Base-by-base conservation (phyloP, 1,140 invertebrate species). In the Thaumetopoea pityocampa region DNA sequence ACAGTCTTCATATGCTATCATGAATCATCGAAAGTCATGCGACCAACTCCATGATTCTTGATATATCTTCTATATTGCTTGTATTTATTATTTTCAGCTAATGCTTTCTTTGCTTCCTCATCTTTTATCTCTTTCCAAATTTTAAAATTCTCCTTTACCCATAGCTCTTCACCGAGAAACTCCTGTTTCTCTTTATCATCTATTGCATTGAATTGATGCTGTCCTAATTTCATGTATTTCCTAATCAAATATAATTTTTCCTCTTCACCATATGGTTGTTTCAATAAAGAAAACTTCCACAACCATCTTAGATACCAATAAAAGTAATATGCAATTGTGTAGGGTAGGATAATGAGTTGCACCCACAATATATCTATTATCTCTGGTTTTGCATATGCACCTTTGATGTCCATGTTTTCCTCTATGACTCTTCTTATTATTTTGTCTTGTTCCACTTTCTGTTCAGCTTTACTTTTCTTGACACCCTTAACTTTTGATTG, bases 401-500 rank as follows among this genome's bases (percentile, higher is more conserved):
- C 95, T 67, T 93, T 91, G 17, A 96, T 95, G 70, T 96, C 94
- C 90, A 97, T 94, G 65, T 96, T 96, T 53, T 95, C 91, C 83
- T 94, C 93, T 41, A 97, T 91, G 5, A 97, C 91, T 76, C 90
- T 88, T 56, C 91, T 88, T 35, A 97, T 92, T 14, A 95, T 86
- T 20, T 74, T 80, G 47, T 92, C 89, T 26, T 87, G 86, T 80
- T 96, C 94, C 62, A 94, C 91, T 78, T 95, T 94, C 51, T 90
- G 87, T 66, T 91, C 92, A 4, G 90, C 84, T 77, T 94, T 93
- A 62, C 86, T 91, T 82, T 77, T 85, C 28, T 72, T 84, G 9
- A 53, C 90, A 59, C 65, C 70, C 69, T 72, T 78, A 63, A 67
- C 66, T 52, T 83, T 86, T 79, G 86, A 78, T 85, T 86, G 81